Base-by-base conservation (phyloP, 2,888 invertebrate genomes). In the Polyommatus iphigenia region DNA sequence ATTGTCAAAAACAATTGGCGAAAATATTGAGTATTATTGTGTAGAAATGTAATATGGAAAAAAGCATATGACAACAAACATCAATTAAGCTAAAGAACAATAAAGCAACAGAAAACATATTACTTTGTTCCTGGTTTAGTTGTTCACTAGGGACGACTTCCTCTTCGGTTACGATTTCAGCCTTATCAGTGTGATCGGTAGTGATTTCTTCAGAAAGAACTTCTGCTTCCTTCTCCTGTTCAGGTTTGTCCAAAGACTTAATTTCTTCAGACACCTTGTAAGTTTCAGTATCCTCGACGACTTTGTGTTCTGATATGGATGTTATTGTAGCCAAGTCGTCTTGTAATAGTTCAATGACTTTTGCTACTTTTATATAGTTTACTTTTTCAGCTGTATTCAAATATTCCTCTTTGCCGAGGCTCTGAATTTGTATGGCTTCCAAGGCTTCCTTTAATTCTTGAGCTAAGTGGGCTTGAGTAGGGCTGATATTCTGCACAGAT, bases 361-460 rank as follows among this genome's bases (percentile, higher is more conserved):
- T 82, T 62, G 85, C 83, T 29, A 91, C 86, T 73, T 86, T 84
- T 76, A 88, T 85, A 36, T 89, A 79, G 7, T 85, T 80, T 76
- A 83, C 78, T 15, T 84, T 85, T 1, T 88, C 78, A 59, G 80
- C 78, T 20, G 87, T 81, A 2, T 84, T 83, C 77, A 88, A 78
- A 75, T 90, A 87, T 81, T 87, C 85, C 36, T 84, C 82, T 71
- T 81, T 85, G 57, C 90, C 88, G 75, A 87, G 79, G 2, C 87
- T 84, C 82, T 90, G 87, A 41, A 84, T 83, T 83, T 90, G 87
- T 57, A 91, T 82, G 18, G 83, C 81, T 59, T 85, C 83, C 62
- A 92, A 80, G 3, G 89, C 86, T 72, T 82, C 85, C 80, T 90
- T 89, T 59, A 92, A 82, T 81, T 87, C 85, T 10, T 85, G 82